phyloP scores from a whole-genome alignment of 2,888 invertebrate species.

The Maniola hyperantus region DNA sequence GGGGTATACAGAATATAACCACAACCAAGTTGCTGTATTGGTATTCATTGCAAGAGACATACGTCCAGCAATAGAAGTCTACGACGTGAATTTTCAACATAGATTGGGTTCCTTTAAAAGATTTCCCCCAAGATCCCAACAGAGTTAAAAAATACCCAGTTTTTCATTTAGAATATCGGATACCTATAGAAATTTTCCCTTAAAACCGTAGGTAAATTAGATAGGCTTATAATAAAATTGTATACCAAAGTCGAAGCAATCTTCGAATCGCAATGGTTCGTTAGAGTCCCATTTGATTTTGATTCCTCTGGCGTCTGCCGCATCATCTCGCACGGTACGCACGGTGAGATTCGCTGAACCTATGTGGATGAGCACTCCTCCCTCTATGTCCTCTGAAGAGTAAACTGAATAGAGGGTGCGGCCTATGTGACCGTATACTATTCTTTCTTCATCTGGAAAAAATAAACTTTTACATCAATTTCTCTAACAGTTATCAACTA shows the following conservation, averaged over 20 bases:
- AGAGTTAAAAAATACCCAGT: too few relatives aligned
- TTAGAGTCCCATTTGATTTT: slow-evolving; percentile 64
- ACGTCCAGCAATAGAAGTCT: too few relatives aligned
- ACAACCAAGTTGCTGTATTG: too few relatives aligned
- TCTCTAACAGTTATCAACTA: too few relatives aligned
- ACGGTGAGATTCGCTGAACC: slow-evolving; percentile 61
- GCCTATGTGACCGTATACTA: slow-evolving; percentile 61
- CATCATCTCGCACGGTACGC: slow-evolving; percentile 56
- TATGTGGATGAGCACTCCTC: slow-evolving; percentile 57
- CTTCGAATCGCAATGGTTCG: slow-evolving; percentile 61
- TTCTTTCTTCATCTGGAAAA: slow-evolving; percentile 39
- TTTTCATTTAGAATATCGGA: too few relatives aligned
- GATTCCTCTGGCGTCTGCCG: slow-evolving; percentile 57
- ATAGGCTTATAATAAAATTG: neutral
- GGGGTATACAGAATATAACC: too few relatives aligned
- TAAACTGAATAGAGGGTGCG: slow-evolving; percentile 58
- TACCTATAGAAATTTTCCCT: too few relatives aligned
- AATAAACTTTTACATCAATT: neutral
- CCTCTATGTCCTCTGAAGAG: slow-evolving; percentile 57
- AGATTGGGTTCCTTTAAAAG: too few relatives aligned
- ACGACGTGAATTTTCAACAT: too few relatives aligned
- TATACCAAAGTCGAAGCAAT: slow-evolving; percentile 77
- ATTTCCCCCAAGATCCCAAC: too few relatives aligned
- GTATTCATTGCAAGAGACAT: too few relatives aligned
- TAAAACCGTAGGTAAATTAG: too few relatives aligned